Percentiles rank a stretch among this genome's conserved stretches.
phyloP scores from a whole-genome alignment of 2,888 invertebrate genomes.

The Spisula solida region DNA sequence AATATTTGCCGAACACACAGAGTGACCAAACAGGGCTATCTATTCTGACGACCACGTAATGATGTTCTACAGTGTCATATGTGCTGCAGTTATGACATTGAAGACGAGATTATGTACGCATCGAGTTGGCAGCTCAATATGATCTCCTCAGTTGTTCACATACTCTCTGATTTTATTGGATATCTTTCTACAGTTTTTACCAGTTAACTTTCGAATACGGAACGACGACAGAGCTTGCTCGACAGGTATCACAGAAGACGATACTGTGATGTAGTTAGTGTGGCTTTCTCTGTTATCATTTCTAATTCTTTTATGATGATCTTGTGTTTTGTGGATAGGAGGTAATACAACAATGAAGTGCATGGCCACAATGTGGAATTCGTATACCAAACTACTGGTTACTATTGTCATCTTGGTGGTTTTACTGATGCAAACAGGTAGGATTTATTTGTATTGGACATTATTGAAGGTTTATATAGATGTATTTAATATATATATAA shows the following conservation, averaged over 20 bases:
- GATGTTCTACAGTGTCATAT: not conserved
- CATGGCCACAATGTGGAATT: conserved; percentile 13
- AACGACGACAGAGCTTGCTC: not conserved
- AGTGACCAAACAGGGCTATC: not conserved
- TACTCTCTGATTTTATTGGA: not conserved
- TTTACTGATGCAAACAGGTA: conserved; percentile 16
- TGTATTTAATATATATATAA: too few relatives aligned
- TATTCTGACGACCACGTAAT: not conserved
- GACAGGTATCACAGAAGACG: not conserved
- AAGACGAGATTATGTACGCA: conserved; percentile 6
- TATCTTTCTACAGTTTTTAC: conserved; percentile 1
- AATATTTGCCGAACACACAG: too few relatives aligned
- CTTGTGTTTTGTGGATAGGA: not conserved
- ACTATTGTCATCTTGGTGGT: conserved; percentile 1
- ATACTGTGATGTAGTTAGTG: not conserved
- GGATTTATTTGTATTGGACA: not conserved
- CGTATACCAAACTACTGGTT: not conserved
- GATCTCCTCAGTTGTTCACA: not conserved
- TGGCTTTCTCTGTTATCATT: not conserved
- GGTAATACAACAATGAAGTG: not conserved
- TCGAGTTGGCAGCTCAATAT: not conserved
- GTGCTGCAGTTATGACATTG: not conserved
- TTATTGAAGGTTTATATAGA: too few relatives aligned
- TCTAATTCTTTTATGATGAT: not conserved
- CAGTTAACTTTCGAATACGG: not conserved